These are phyloP conservation scores for Oligia strigilis DNA, from an alignment of 2,888 invertebrate species.

Conservation along the genomic window DNA sequence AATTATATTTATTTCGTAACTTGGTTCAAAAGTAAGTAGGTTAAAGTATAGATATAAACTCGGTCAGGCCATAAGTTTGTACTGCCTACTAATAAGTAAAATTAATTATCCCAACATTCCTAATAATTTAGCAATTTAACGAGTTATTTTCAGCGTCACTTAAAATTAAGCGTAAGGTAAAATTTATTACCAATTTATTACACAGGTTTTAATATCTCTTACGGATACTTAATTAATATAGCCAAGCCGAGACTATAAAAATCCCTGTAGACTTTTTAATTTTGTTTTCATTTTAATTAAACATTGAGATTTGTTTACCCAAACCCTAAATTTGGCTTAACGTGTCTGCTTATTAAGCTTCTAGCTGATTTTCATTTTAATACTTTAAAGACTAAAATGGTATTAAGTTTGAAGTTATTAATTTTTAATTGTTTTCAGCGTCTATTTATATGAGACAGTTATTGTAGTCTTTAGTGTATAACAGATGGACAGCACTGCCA, in stretches of 20 bases:
- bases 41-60: neutral
- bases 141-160: slow-evolving; percentile 3
- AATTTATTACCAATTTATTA: slow-evolving; percentile 42
- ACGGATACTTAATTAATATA: slow-evolving; percentile 45
- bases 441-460: slow-evolving; percentile 14
- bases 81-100: neutral
- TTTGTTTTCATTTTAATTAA: slow-evolving; percentile 66
- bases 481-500: neutral
- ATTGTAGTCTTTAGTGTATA: neutral
- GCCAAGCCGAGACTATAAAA: slow-evolving; percentile 49
- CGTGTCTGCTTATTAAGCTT: slow-evolving; percentile 57
- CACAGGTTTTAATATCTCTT: slow-evolving; percentile 42
- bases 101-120: neutral
- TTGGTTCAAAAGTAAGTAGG: neutral
- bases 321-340: slow-evolving; percentile 58
- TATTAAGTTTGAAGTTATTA: slow-evolving; percentile 55
- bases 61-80: neutral
- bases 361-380: slow-evolving; percentile 53
- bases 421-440: slow-evolving; percentile 26
- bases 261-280: slow-evolving; percentile 52
- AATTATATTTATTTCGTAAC: neutral
- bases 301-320: slow-evolving; percentile 57
- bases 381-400: slow-evolving; percentile 52
- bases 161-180: neutral
- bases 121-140: slow-evolving; percentile 1